Base-by-base conservation (phyloP, 2,888 invertebrate species). In the Luperina nickerlii region DNA sequence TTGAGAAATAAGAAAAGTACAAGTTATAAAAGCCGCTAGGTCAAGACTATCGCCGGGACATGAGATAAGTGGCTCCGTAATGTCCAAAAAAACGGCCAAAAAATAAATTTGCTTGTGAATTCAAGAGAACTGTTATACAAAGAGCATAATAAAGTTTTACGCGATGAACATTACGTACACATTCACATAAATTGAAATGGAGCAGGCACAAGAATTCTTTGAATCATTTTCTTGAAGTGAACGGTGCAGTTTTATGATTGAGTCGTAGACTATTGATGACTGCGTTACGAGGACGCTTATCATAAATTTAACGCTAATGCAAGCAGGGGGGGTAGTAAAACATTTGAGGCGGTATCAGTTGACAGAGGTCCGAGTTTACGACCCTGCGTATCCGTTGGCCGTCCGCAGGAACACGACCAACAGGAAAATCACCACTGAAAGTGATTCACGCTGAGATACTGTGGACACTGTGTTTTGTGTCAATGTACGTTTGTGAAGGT, bases 231-330 rank as follows among this genome's bases (percentile, higher is more conserved):
- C 87, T 85, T 79, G 70, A 71, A 72, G 65, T 70, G 73, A 78
- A 83, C 75, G 71, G 73, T 82, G 74, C 78, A 67, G 79, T 88
- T 91, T 91, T 83, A 82, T 88, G 76, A 81, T 78, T 74, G 66
- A 75, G 82, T 83, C 75, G 78, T 86, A 81, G 87, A 85, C 42
- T 90, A 90, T 91, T 90, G 89, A 90, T 90, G 87, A 76, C 81
- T 83, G 72, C 84, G 89, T 91, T 91, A 90, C 78, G 88, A 86
- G 82, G 76, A 78, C 78, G 85, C 86, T 92, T 92, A 92, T 90
- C 92, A 90, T 92, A 91, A 92, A 92, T 89, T 92, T 89, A 81
- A 89, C 85, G 85, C 88, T 90, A 91, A 90, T 92, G 87, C 81
- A 85, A 83, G 83, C 84, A 57, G 74, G 76, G 79, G 76, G 76